Evolutionary conservation across 1,140 invertebrate species (phyloP).

Genomic region (Bactericera cockerelli): DNA sequence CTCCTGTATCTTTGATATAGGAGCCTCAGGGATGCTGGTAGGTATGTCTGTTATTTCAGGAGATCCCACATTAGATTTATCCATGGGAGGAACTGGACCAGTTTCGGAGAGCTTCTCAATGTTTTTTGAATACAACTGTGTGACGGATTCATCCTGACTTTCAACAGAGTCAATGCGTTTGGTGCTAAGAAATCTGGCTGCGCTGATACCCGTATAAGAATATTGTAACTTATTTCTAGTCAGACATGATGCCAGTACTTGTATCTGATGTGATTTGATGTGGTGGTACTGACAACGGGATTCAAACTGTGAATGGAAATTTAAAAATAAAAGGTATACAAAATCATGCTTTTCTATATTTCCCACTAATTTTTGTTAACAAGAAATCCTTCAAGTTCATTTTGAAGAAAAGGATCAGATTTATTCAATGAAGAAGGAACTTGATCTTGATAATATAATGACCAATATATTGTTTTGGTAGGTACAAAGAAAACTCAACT

Average conservation of each 20-base stretch:
- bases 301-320: background rate
- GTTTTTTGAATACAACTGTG: slow-evolving; percentile 1
- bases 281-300: background rate
- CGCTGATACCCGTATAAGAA: background rate
- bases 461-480: no score
- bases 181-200: background rate
- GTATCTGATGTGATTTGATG: background rate
- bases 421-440: no score
- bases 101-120: background rate
- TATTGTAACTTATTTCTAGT: background rate
- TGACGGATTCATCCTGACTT: background rate
- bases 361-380: no score
- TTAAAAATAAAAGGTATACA: no score
- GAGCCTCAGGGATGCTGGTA: background rate
- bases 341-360: no score
- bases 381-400: no score
- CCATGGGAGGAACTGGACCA: background rate
- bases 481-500: no score
- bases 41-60: background rate
- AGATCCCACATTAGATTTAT: background rate
- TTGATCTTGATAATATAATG: no score
- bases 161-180: background rate
- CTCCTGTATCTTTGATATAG: background rate
- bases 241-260: background rate
- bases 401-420: no score